Conservation (phyloP, 1,140 invertebrate genomes). For the Anoplolepis gracilipes region DNA sequence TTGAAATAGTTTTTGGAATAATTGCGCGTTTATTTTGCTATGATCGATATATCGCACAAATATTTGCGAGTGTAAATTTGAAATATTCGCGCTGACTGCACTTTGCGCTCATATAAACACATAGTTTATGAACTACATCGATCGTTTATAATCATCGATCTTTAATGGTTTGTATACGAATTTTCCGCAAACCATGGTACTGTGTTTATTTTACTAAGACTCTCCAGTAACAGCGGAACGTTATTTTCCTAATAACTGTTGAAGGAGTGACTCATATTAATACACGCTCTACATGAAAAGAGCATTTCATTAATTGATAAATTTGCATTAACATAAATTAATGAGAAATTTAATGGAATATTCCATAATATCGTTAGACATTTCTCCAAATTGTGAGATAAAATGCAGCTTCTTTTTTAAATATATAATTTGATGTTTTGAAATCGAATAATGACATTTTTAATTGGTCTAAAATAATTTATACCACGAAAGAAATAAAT, state of each 20-base stretch:
- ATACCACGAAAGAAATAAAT: neutral
- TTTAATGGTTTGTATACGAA: constrained; percentile 4
- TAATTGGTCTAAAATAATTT: neutral
- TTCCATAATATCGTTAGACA: neutral
- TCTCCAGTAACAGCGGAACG: neutral
- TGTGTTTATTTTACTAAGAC: constrained; percentile 40
- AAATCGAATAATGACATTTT: neutral
- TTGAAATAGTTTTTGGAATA: constrained; percentile 24
- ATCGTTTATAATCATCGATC: constrained; percentile 27
- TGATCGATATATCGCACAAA: constrained; percentile 37
- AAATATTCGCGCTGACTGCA: constrained; percentile 21
- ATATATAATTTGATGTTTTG: neutral
- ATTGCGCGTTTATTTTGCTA: constrained; percentile 18
- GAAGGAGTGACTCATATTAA: neutral
- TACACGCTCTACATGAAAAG: neutral
- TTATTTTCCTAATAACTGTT: neutral
- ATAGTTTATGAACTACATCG: neutral
- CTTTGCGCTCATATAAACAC: neutral
- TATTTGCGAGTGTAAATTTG: constrained; percentile 52
- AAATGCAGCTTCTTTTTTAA: neutral
- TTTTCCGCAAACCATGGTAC: constrained; percentile 5
- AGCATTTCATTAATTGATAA: neutral
- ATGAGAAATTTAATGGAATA: neutral
- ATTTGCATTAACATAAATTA: neutral
- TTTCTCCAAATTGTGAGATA: neutral